These are phyloP conservation scores for Syngnathus rostellatus DNA, from an alignment of 2,797 vertebrate genomes.

Conservation along the genomic window DNA sequence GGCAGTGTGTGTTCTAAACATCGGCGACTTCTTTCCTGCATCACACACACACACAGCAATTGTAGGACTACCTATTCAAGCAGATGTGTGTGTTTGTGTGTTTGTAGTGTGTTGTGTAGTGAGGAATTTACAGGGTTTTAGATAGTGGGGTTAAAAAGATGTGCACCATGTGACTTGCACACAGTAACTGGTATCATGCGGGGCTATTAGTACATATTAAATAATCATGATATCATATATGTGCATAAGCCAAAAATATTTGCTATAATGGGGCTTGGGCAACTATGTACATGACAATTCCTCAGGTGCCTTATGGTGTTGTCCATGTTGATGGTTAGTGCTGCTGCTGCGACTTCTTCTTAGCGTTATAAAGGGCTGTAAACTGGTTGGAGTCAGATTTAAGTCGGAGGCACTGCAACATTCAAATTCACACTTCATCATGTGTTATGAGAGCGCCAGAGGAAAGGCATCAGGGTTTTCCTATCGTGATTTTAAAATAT, in stretches of 20 bases:
- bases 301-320: constrained; percentile 74
- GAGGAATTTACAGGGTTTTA: constrained; percentile 5
- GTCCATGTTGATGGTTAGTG: constrained; percentile 13
- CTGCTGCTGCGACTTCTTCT: constrained; percentile 2
- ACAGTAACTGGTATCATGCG: constrained; percentile 25
- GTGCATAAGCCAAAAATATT: constrained; percentile 7
- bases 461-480: neutral
- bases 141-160: neutral
- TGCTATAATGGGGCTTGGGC: constrained; percentile 50
- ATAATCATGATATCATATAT: constrained; percentile 31
- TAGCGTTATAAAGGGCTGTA: constrained; percentile 64
- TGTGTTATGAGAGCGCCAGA: neutral
- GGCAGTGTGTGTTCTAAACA: too few relatives aligned
- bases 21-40: constrained; percentile 23
- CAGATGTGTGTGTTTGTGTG: neutral
- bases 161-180: neutral
- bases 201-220: constrained; percentile 30
- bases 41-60: constrained; percentile 29
- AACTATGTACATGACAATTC: constrained; percentile 68
- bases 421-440: neutral
- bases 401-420: neutral
- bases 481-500: neutral
- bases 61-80: constrained; percentile 24
- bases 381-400: constrained; percentile 5
- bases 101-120: neutral